Base-by-base conservation (phyloP, 2,113 vertebrate species). In the Megaceryle torquata region DNA sequence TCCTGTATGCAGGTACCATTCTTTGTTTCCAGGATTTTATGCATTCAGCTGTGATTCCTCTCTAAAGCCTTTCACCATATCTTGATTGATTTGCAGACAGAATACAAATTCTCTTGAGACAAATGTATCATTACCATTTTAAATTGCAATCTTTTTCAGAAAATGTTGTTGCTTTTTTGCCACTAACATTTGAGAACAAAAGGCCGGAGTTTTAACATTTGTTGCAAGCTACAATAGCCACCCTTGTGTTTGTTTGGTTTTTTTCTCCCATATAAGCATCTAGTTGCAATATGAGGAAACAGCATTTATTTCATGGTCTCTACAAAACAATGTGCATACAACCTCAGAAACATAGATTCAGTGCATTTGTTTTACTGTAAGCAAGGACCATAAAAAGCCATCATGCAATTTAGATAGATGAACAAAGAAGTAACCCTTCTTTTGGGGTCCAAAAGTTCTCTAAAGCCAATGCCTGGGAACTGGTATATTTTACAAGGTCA, bases 101-200 rank as follows among this genome's bases (percentile, higher is more conserved):
- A 96, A 94, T 79, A 63, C 65, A 89, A 92, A 96, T 69, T 96
- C 92, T 91, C 92, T 65, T 35, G 91, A 93, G 92, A 85, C 57
- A 93, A 97, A 91, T 79, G 59, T 87, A 94, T 95, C 83, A 93
- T 97, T 97, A 96, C 65, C 83, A 96, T 96, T 94, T 95, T 95
- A 96, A 96, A 97, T 89, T 96, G 83, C 82, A 96, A 87, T 93
- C 67, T 79, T 93, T 82, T 76, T 76, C 86, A 91, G 78, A 92
- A 93, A 57, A 78, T 64, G 33, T 60, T 88, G 86, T 77, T 84
- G 68, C 6, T 6, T 53, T 92, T 91, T 93, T 96, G 44, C 82
- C 53, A 59, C 88, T 94, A 94, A 93, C 50, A 50, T 91, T 80
- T 92, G 54, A 92, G 92, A 96, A 91, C 77, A 96, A 96, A 92